Evolutionary conservation across 2,113 vertebrate genomes (phyloP).

Genomic region (Chelonoidis abingdonii): DNA sequence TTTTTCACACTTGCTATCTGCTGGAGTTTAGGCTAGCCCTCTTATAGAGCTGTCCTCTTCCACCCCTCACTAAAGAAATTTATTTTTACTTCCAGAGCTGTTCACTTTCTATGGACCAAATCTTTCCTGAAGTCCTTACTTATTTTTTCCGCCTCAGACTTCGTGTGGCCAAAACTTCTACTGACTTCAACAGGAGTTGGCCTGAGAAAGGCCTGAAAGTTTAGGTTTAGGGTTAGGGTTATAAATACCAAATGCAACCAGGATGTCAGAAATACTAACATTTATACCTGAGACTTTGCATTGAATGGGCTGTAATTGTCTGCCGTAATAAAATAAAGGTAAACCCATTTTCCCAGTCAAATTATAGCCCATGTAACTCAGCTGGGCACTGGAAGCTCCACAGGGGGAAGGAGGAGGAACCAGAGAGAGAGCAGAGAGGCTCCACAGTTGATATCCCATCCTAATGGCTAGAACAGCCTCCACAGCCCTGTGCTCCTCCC

Average conservation of each 20-base stretch:
- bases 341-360: slow-evolving; percentile 41
- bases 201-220: not conserved
- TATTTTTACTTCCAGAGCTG: not conserved
- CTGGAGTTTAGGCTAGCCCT: not conserved
- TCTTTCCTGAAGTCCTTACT: not conserved
- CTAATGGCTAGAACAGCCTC: not conserved
- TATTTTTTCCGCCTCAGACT: not conserved
- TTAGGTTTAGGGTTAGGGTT: not conserved
- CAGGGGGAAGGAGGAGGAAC: not conserved
- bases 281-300: not conserved
- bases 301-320: slow-evolving; percentile 39
- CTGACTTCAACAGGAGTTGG: not conserved
- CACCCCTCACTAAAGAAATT: not conserved
- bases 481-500: not conserved
- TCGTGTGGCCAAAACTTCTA: not conserved
- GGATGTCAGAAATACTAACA: not conserved
- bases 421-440: not conserved
- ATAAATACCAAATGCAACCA: slow-evolving; percentile 42
- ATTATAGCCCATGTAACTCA: not conserved
- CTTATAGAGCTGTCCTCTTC: not conserved
- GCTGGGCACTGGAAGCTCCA: not conserved
- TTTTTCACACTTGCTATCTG: rapidly evolving
- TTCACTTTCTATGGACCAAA: not conserved
- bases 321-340: slow-evolving; percentile 27
- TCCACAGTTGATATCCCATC: not conserved